These are phyloP conservation scores for Equus quagga DNA, from an alignment of 2,113 vertebrate genomes.

Conservation along the genomic window DNA sequence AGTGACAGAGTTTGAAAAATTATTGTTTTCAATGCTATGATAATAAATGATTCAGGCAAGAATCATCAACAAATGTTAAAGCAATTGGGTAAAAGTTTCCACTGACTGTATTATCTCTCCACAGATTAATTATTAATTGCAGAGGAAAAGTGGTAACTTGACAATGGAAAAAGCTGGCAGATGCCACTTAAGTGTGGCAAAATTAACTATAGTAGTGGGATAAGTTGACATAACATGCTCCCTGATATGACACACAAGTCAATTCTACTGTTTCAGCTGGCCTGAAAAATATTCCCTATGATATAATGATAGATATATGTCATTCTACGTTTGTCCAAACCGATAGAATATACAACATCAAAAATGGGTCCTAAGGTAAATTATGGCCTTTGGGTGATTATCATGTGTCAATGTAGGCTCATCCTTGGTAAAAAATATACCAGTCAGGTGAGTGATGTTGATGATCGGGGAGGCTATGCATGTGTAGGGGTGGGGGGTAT, in stretches of 20 bases:
- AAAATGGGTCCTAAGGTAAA: background rate
- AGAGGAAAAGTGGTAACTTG: background rate
- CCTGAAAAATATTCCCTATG: background rate
- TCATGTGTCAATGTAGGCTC: background rate
- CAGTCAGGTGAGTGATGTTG: background rate
- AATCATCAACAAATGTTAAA: background rate
- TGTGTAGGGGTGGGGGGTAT: background rate
- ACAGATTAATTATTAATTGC: background rate
- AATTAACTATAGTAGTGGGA: background rate
- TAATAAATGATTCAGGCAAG: background rate
- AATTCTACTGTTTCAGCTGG: background rate
- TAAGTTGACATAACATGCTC: background rate
- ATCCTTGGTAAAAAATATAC: background rate
- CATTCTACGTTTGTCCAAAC: background rate
- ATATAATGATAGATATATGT: background rate
- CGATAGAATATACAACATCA: too few relatives aligned
- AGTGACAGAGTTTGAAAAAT: background rate
- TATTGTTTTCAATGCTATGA: background rate
- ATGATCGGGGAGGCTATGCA: background rate
- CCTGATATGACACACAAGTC: background rate
- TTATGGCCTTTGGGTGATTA: background rate
- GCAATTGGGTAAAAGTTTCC: background rate
- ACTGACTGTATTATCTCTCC: background rate
- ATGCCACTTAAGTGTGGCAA: background rate
- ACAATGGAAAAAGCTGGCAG: background rate